Evolutionary conservation across 2,113 vertebrate genomes (phyloP).

Genomic region (Nannobrachium achirus): DNA sequence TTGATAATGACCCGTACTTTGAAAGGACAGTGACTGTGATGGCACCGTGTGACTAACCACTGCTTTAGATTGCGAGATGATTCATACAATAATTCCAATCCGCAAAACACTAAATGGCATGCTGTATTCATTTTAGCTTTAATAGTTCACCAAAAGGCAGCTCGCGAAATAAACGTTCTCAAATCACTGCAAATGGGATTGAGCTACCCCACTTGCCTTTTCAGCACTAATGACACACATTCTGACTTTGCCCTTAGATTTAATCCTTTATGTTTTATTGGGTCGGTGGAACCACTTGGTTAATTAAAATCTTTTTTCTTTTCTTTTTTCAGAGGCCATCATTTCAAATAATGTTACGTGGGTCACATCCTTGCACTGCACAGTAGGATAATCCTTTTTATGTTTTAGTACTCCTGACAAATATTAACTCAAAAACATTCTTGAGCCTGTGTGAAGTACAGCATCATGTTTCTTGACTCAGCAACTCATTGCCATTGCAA

Average conservation of each 20-base stretch:
- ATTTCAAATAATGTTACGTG: neutral
- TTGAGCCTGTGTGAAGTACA: slow-evolving; percentile 29
- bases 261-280: too few species aligned
- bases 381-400: neutral
- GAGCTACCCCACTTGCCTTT: too few species aligned
- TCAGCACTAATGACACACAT: too few species aligned
- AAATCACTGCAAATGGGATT: too few species aligned
- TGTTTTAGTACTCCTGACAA: neutral
- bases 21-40: neutral
- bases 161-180: neutral
- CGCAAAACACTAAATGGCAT: neutral
- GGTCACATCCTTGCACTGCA: neutral
- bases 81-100: neutral
- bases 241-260: too few species aligned
- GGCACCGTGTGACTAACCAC: neutral
- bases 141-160: neutral
- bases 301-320: too few species aligned
- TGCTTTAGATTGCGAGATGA: neutral
- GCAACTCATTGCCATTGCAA: slow-evolving; percentile 38
- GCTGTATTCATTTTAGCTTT: neutral
- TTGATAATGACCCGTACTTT: neutral
- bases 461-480: slow-evolving; percentile 48
- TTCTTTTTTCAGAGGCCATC: neutral
- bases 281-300: too few species aligned
- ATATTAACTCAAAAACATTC: slow-evolving; percentile 15